Evolutionary conservation across 2,113 vertebrate species (phyloP).

Genomic region (Eolophus roseicapilla): DNA sequence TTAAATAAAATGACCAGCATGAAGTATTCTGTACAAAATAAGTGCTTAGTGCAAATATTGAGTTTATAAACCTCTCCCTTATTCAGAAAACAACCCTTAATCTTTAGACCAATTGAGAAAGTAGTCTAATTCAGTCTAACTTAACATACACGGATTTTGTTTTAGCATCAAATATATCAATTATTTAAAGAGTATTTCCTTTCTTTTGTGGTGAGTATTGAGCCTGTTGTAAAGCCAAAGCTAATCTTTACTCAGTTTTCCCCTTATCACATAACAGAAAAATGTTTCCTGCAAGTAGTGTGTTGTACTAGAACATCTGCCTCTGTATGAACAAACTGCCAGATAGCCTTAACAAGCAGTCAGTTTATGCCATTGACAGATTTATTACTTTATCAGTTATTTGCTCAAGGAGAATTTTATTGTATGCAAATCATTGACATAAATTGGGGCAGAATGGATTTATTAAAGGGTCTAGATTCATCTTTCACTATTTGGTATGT

Average conservation of each 20-base stretch:
- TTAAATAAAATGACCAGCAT: background rate
- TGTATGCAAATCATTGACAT: conserved; percentile 76
- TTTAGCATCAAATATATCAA: background rate
- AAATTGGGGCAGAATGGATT: conserved; percentile 56
- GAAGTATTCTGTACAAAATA: background rate
- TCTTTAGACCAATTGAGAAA: background rate
- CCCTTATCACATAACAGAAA: conserved; percentile 55
- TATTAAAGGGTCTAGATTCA: conserved; percentile 53
- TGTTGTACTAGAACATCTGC: conserved; percentile 72
- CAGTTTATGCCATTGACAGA: conserved; percentile 67
- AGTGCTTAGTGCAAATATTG: background rate
- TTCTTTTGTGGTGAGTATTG: conserved; percentile 32
- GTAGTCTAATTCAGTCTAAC: background rate
- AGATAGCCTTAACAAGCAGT: conserved; percentile 61
- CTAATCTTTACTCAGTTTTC: conserved; percentile 59
- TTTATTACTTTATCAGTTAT: conserved; percentile 77
- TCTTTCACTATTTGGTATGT: conserved; percentile 52
- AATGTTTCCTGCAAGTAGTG: conserved; percentile 70
- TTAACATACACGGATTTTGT: background rate
- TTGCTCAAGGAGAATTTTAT: conserved; percentile 73
- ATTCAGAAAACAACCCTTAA: background rate
- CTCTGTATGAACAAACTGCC: conserved; percentile 55
- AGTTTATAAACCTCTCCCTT: background rate
- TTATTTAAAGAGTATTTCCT: background rate
- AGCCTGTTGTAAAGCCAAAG: conserved; percentile 51